phyloP scores from a whole-genome alignment of 1,140 invertebrate species.

The Camponotus vicinus region DNA sequence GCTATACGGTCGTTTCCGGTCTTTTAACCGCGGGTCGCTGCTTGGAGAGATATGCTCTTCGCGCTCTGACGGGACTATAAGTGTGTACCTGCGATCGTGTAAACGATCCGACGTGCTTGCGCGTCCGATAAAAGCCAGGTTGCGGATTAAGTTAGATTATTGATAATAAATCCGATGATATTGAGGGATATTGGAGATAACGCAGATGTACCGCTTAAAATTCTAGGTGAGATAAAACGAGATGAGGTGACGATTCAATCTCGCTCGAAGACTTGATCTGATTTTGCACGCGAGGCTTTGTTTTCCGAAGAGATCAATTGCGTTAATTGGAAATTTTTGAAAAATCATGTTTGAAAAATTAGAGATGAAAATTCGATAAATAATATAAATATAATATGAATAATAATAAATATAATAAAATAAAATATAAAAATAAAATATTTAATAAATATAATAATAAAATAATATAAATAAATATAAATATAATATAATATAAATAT shows the following conservation, averaged over 20 bases:
- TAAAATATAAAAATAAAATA: no score
- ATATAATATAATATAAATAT: no score
- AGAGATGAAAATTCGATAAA: neutral
- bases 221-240: constrained; percentile 31
- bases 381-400: no score
- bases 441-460: no score
- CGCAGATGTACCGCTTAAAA: neutral
- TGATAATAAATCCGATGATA: constrained; percentile 15
- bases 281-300: neutral
- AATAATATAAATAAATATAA: no score
- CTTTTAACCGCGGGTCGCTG: constrained; percentile 69
- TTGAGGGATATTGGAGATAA: neutral
- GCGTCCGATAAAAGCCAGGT: neutral
- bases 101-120: constrained; percentile 52
- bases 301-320: neutral
- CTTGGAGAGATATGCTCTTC: constrained; percentile 64
- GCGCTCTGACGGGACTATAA: constrained; percentile 54
- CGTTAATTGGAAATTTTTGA: neutral
- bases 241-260: no score
- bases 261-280: no score
- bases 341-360: neutral
- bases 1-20: constrained; percentile 73
- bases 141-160: constrained; percentile 4
- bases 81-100: constrained; percentile 13
- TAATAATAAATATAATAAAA: no score